Evolutionary conservation across 1,140 invertebrate species (phyloP).

Genomic region (Micrasema longulum): DNA sequence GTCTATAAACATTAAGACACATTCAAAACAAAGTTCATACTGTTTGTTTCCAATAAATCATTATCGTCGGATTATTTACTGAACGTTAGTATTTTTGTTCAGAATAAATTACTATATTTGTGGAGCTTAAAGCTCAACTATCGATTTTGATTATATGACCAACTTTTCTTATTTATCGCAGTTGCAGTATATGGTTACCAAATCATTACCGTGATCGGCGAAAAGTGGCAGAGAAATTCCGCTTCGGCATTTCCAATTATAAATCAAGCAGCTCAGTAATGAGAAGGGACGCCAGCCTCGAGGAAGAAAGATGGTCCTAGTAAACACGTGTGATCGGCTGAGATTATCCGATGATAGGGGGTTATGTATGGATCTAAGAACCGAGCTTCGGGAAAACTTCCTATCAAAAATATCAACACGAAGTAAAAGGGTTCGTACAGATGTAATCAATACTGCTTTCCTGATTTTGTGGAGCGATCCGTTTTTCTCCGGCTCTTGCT

Average conservation of each 20-base stretch:
- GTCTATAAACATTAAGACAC: too few relatives aligned
- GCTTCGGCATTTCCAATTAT: conserved; percentile 48
- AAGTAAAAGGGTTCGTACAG: neutral
- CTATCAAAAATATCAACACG: neutral
- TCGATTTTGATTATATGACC: too few relatives aligned
- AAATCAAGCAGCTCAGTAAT: conserved; percentile 52
- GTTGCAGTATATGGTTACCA: too few relatives aligned
- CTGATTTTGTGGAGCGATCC: neutral
- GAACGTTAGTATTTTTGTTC: too few relatives aligned
- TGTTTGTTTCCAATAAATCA: too few relatives aligned
- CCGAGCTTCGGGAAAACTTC: neutral
- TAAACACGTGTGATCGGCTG: conserved; percentile 54
- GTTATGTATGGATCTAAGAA: conserved; percentile 4
- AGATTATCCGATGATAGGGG: conserved; percentile 45
- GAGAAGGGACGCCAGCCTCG: conserved; percentile 43
- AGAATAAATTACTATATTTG: too few relatives aligned
- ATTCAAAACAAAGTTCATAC: too few relatives aligned
- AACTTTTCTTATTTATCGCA: too few relatives aligned
- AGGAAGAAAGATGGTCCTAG: conserved; percentile 53
- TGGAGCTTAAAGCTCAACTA: too few relatives aligned
- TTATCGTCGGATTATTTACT: too few relatives aligned
- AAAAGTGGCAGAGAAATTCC: conserved; percentile 22
- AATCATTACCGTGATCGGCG: conserved; percentile 32
- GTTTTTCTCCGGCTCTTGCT: neutral
- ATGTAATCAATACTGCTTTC: neutral